Evolutionary conservation across 2,797 vertebrate genomes (phyloP).

Genomic region (Bryconaethiops microstoma): DNA sequence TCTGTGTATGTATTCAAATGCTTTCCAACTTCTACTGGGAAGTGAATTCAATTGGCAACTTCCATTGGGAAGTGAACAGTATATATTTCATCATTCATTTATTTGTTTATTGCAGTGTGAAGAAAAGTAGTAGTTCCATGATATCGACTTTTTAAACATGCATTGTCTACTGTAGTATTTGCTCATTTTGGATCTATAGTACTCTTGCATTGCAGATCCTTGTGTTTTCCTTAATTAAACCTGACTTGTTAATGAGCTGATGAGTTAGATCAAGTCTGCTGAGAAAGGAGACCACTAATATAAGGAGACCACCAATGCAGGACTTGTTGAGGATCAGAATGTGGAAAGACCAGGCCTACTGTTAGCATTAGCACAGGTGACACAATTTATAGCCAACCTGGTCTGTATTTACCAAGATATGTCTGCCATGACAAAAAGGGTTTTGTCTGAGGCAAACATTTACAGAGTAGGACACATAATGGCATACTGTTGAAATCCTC

Average conservation of each 20-base stretch:
- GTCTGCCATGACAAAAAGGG: not conserved
- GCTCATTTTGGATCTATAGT: not conserved
- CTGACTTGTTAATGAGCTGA: not conserved
- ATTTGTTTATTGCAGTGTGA: no score
- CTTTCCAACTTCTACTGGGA: no score
- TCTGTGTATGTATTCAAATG: no score
- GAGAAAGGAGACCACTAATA: not conserved
- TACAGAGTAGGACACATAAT: not conserved
- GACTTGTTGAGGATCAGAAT: not conserved
- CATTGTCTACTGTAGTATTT: not conserved
- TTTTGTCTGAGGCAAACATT: slow-evolving; percentile 9
- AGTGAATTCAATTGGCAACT: no score
- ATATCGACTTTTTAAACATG: no score
- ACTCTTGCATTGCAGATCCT: not conserved
- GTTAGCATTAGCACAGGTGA: not conserved
- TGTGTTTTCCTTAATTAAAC: not conserved
- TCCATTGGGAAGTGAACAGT: no score
- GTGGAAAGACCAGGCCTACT: not conserved
- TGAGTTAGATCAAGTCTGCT: not conserved
- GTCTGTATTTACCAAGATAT: not conserved
- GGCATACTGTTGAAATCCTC: not conserved
- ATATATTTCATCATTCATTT: no score
- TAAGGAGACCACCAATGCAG: not conserved
- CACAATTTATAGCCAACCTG: not conserved
- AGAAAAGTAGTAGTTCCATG: no score